Evolutionary conservation across 2,888 invertebrate genomes (phyloP), one percentile per base, ranked within the genome.

Genomic region (Coremacera marginata): DNA sequence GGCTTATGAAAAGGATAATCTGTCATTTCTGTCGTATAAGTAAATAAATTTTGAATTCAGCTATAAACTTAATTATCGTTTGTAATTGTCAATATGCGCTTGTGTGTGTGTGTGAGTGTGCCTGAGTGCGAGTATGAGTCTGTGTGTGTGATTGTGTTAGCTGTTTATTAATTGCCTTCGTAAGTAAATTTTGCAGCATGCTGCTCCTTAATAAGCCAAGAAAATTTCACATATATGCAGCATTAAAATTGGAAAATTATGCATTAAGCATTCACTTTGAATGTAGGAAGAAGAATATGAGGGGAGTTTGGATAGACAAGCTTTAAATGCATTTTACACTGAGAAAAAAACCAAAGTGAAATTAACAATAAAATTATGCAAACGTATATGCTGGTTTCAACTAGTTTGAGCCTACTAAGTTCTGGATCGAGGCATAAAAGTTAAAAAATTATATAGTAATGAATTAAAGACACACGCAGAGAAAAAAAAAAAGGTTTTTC

Each of bases 21-120:
- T 82, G 81, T 83, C 82, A 83, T 82, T 81, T 78, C 78, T 80
- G 81, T 74, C 81, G 77, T 76, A 81, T 77, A 80, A 82, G 83
- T 82, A 83, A 82, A 82, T 82, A 81, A 80, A 80, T 81, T 67
- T 55, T 80, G 80, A 79, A 81, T 84, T 84, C 84, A 83, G 85
- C 84, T 87, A 87, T 86, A 87, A 87, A 86, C 86, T 85, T 85
- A 87, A 87, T 87, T 87, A 87, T 87, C 83, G 83, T 80, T 82
- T 83, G 83, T 86, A 86, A 87, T 86, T 86, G 85, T 83, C 31
- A 70, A 60, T 19, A 51, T 65, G 49, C 22, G 44, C 22, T 22
- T 67, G 3, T 37, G 71, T 74, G 68, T 27, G 68, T 71, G 65
- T 67, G 68, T 34, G 63, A 9, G 52, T 34, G 57, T 57, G 19